Evolutionary conservation across 2,797 vertebrate species (phyloP), one percentile per base, ranked within the genome.

Genomic region (Pygocentrus nattereri): DNA sequence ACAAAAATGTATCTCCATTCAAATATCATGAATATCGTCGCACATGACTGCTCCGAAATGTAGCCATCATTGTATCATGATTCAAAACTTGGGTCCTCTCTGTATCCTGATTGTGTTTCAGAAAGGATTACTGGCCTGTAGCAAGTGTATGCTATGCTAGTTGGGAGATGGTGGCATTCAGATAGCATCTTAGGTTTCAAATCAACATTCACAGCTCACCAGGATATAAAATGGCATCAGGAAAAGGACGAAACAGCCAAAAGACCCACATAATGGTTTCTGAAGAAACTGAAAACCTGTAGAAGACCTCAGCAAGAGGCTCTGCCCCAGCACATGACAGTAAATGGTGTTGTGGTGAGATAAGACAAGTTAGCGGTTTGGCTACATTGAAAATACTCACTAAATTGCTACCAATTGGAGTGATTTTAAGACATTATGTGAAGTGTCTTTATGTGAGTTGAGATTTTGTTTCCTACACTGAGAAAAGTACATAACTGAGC

Each of bases 111-210:
- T 25, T 3, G 13, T n/a, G 3, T n/a, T 23, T 58, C 8, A 12
- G 56, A 44, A 68, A 15, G 31, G 0, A 41, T 21, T 23, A 13
- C 38, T 5, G 13, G 38, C 65, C 38, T 41, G 34, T 10, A 21
- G 47, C 4, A 11, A 27, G 27, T 73, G 70, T 18, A 16, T 83
- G 78, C 71, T 78, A 62, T 7, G n/a, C 34, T 25, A 50, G 65
- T 79, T 58, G 76, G 30, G 72, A 56, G 52, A 47, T 69, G 38
- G 15, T 79, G 52, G 70, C 13, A 74, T 47, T 85, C 78, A 83
- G 68, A 52, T 81, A 87, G 25, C 31, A 85, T 87, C 64, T 87
- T 62, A 64, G 50, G 88, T 89, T 92, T 84, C 76, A 74, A 3
- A 80, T 31, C 30, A 86, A 86, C 86, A 86, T 27, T 34, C 84